These are phyloP conservation scores for Garra rufa DNA, from an alignment of 2,113 vertebrate species.

Conservation along the genomic window DNA sequence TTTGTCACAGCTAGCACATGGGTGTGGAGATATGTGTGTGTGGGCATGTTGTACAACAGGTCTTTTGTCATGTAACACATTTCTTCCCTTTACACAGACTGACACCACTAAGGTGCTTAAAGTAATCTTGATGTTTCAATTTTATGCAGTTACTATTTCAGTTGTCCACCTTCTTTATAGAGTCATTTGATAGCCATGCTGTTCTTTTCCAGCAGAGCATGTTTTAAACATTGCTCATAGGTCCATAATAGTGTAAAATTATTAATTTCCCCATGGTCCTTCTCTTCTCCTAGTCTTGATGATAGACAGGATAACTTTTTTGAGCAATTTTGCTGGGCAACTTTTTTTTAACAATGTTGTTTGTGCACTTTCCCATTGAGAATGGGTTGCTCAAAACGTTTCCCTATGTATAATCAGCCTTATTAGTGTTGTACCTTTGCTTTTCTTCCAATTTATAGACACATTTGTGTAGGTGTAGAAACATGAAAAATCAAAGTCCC, in stretches of 20 bases:
- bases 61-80: slow-evolving; percentile 41
- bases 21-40: slow-evolving; percentile 33
- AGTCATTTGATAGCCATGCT: background rate
- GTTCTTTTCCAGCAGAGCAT: background rate
- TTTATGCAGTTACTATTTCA: background rate
- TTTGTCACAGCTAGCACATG: background rate
- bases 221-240: background rate
- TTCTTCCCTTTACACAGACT: slow-evolving; percentile 20
- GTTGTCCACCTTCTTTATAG: background rate
- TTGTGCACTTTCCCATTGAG: too few species aligned
- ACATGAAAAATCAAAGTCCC: too few species aligned
- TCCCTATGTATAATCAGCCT: too few species aligned
- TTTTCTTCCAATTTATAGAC: too few species aligned
- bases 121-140: background rate
- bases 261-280: background rate
- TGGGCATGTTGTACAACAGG: slow-evolving; percentile 52
- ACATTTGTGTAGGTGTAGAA: too few species aligned
- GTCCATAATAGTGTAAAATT: background rate
- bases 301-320: too few species aligned
- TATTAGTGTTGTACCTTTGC: too few species aligned
- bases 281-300: background rate
- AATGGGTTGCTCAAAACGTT: too few species aligned
- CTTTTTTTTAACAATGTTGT: too few species aligned
- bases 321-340: too few species aligned
- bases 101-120: background rate